Conservation (phyloP, 1,140 invertebrate species). For the Triops longicaudatus region DNA sequence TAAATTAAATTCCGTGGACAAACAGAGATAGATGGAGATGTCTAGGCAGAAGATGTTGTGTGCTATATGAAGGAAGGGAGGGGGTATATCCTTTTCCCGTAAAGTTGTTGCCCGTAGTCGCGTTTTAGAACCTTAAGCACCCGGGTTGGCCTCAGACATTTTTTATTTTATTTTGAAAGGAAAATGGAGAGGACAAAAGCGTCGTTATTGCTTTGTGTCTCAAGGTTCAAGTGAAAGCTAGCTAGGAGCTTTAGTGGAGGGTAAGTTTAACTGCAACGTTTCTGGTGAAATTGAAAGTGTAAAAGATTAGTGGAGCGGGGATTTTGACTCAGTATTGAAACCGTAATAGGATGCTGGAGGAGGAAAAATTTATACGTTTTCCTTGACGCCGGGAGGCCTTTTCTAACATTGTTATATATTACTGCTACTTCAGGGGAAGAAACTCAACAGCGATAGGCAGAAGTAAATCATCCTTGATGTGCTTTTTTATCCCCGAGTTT, state of each 20-base stretch:
- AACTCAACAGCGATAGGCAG: not conserved
- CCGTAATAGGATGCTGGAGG: not conserved
- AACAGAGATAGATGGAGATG: conserved; percentile 15
- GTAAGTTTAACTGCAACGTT: too few relatives aligned
- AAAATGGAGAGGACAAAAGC: not conserved
- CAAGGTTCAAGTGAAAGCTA: not conserved
- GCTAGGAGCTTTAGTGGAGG: not conserved
- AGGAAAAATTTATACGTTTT: not conserved
- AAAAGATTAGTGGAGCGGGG: not conserved
- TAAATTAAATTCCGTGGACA: conserved; percentile 15
- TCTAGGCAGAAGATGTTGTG: conserved; percentile 3
- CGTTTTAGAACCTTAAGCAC: not conserved
- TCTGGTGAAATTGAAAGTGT: not conserved
- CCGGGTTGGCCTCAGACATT: not conserved
- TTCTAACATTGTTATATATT: not conserved
- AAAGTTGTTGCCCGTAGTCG: not conserved
- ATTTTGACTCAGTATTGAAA: not conserved
- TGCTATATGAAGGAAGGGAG: not conserved
- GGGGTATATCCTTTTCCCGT: not conserved
- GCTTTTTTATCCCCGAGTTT: not conserved
- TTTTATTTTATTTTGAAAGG: not conserved
- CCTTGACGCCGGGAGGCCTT: not conserved
- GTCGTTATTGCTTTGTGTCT: not conserved
- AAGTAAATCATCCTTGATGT: not conserved
- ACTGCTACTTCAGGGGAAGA: not conserved